phyloP scores from a whole-genome alignment of 2,113 vertebrate species.

The Urocynchramus pylzowi region DNA sequence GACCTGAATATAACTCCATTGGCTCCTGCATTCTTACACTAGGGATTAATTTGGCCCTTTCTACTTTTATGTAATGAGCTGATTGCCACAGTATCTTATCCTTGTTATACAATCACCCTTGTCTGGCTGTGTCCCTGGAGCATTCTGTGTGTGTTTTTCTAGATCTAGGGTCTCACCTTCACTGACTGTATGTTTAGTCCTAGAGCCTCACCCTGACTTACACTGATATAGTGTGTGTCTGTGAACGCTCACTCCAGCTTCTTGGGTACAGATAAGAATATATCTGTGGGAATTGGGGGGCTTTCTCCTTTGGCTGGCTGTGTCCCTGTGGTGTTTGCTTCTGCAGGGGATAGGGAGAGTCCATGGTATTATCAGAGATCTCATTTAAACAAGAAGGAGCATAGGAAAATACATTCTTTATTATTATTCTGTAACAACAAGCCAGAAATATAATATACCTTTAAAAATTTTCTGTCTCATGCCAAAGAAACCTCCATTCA shows the following conservation, averaged over 20 bases:
- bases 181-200: neutral
- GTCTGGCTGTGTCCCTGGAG: slow-evolving; percentile 8
- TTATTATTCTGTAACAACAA: slow-evolving; percentile 83
- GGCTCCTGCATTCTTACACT: slow-evolving; percentile 19
- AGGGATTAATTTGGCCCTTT: slow-evolving; percentile 66
- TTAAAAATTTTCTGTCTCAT: slow-evolving; percentile 76
- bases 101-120: slow-evolving; percentile 59
- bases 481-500: slow-evolving; percentile 66
- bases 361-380: neutral
- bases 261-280: neutral
- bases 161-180: slow-evolving; percentile 34
- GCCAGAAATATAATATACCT: slow-evolving; percentile 84
- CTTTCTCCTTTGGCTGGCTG: neutral
- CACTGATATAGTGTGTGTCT: rapidly evolving
- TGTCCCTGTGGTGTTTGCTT: neutral
- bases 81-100: slow-evolving; percentile 60
- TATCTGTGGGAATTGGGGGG: neutral
- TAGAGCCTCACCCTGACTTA: neutral
- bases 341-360: neutral
- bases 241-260: neutral
- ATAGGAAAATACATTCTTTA: slow-evolving; percentile 86
- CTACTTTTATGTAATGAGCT: slow-evolving; percentile 63
- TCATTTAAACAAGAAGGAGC: slow-evolving; percentile 54
- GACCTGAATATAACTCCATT: slow-evolving; percentile 52
- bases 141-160: neutral